A percentile compares a stretch with the other conserved stretches of the same genome.
phyloP scores from a whole-genome alignment of 2,797 vertebrate species.

The Varecia variegata region DNA sequence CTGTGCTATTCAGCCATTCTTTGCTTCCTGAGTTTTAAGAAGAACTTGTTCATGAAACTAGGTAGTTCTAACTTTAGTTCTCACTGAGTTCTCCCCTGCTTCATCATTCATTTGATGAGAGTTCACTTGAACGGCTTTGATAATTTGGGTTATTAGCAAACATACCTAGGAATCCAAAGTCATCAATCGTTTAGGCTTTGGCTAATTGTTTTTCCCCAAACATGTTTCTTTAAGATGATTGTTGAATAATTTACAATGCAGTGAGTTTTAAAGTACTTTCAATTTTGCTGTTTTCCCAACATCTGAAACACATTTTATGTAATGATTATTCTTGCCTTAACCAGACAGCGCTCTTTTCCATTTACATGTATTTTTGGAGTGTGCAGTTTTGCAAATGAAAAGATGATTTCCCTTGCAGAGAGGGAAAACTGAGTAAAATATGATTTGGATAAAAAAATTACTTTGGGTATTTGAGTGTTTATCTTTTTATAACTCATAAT shows the following conservation, averaged over 20 bases:
- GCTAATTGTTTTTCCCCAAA: background rate
- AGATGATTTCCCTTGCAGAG: slow-evolving; percentile 34
- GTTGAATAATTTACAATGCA: background rate
- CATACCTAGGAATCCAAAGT: background rate
- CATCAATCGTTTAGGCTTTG: background rate
- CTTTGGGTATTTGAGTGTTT: slow-evolving; percentile 40
- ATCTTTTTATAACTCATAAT: slow-evolving; percentile 47
- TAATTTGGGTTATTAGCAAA: background rate
- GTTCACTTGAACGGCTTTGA: background rate
- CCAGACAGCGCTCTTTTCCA: slow-evolving; percentile 26
- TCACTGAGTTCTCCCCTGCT: background rate
- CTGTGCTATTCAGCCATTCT: background rate
- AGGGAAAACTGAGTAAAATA: slow-evolving; percentile 60
- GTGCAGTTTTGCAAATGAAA: slow-evolving; percentile 60
- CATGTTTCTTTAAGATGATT: background rate
- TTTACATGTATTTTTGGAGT: slow-evolving; percentile 64
- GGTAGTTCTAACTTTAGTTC: background rate
- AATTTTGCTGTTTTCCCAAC: slow-evolving; percentile 38
- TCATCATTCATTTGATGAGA: background rate
- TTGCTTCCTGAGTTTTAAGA: background rate
- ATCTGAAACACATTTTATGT: slow-evolving; percentile 47
- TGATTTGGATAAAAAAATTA: slow-evolving; percentile 52
- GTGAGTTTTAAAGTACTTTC: slow-evolving; percentile 38
- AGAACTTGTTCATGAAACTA: background rate
- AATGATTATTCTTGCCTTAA: slow-evolving; percentile 47